Evolutionary conservation across 2,888 invertebrate genomes (phyloP).

Genomic region (Omphaloscelis lunosa): DNA sequence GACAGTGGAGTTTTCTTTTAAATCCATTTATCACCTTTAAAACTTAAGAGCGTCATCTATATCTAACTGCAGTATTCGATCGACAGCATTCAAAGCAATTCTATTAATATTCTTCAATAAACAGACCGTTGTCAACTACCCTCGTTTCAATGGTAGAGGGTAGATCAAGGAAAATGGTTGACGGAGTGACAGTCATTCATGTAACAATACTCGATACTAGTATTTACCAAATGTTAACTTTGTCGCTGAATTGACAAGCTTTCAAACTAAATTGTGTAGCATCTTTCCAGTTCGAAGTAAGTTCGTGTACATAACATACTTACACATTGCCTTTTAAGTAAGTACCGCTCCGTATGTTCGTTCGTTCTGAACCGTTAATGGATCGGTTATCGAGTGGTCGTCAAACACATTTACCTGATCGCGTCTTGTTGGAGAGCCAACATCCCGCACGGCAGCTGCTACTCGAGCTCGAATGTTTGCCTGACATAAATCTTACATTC

Average conservation of each 20-base stretch:
- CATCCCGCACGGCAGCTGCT: slow-evolving; percentile 42
- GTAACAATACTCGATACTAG: slow-evolving; percentile 9
- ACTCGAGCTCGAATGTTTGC: slow-evolving; percentile 31
- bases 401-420: slow-evolving; percentile 43
- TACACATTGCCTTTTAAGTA: slow-evolving; percentile 28
- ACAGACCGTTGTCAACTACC: slow-evolving; percentile 37
- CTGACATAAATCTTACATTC: slow-evolving; percentile 43
- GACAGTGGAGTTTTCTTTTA: not conserved
- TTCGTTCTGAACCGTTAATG: slow-evolving; percentile 35
- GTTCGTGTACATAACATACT: not conserved
- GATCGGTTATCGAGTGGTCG: slow-evolving; percentile 45
- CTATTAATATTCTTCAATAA: slow-evolving; percentile 7
- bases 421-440: slow-evolving; percentile 29
- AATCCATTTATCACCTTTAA: not conserved
- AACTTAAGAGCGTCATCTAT: not conserved
- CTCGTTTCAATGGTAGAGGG: slow-evolving; percentile 12
- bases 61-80: not conserved
- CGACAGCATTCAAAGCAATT: not conserved
- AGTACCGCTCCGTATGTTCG: slow-evolving; percentile 10
- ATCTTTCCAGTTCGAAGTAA: slow-evolving; percentile 1
- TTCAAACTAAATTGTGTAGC: slow-evolving; percentile 16
- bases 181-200: not conserved
- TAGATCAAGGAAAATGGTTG: slow-evolving; percentile 28
- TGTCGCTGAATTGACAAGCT: slow-evolving; percentile 27
- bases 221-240: slow-evolving; percentile 5